A percentile compares a stretch with the other conserved stretches of the same genome.
phyloP scores from a whole-genome alignment of 2,888 invertebrate genomes.

The Auanema freiburgensis region DNA sequence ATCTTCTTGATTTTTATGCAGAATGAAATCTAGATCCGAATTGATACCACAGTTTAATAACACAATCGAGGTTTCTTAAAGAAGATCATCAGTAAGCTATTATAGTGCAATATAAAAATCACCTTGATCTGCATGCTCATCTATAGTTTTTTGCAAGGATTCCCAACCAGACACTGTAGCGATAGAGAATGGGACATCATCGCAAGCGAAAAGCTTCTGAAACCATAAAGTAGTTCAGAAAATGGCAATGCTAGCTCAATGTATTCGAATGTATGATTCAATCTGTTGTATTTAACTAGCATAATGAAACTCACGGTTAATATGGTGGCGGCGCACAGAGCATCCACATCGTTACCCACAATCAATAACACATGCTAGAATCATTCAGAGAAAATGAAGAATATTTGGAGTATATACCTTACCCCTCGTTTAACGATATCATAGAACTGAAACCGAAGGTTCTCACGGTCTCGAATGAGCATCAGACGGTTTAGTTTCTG shows the following conservation, averaged over 20 bases:
- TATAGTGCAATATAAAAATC: background rate
- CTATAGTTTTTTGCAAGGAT: slow-evolving; percentile 40
- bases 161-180: slow-evolving; percentile 43
- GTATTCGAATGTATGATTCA: background rate
- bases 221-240: slow-evolving; percentile 21
- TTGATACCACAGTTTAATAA: no score
- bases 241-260: background rate
- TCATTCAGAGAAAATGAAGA: background rate
- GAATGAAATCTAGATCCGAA: no score
- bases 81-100: no score
- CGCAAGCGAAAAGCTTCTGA: slow-evolving; percentile 53
- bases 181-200: slow-evolving; percentile 52
- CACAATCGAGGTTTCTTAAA: no score
- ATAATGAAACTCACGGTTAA: slow-evolving; percentile 41
- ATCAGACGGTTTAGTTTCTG: slow-evolving; percentile 5
- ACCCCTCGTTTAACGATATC: slow-evolving; percentile 17
- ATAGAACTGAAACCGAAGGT: slow-evolving; percentile 15
- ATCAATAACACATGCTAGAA: slow-evolving; percentile 56
- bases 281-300: background rate
- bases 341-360: slow-evolving; percentile 56
- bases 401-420: background rate
- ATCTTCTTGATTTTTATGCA: no score
- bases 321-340: slow-evolving; percentile 54
- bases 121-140: slow-evolving; percentile 38
- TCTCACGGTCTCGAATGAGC: slow-evolving; percentile 14